Percentiles rank a stretch among this genome's conserved stretches.
These are phyloP conservation scores for Micrasema longulum DNA, from an alignment of 1,140 invertebrate species.

Conservation along the genomic window DNA sequence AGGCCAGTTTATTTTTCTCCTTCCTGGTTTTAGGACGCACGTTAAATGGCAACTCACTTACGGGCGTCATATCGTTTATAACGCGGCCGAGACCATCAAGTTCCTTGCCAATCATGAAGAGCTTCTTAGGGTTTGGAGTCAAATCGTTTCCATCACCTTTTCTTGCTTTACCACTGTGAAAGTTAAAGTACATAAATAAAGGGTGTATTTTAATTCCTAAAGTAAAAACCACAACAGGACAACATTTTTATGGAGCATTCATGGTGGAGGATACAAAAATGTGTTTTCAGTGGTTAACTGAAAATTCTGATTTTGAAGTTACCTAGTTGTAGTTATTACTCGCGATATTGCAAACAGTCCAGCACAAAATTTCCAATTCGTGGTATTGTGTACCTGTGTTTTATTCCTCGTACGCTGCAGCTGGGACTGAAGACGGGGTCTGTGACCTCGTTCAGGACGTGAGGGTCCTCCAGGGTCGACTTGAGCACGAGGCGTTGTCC, in stretches of 20 bases:
- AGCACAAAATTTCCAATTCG: too few relatives aligned
- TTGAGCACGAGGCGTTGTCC: slow-evolving; percentile 87
- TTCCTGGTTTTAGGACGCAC: slow-evolving; percentile 91
- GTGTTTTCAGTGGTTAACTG: too few relatives aligned
- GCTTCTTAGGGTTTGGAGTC: slow-evolving; percentile 93
- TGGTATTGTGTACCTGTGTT: slow-evolving; percentile 89
- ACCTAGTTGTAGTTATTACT: too few relatives aligned
- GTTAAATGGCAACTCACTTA: slow-evolving; percentile 91
- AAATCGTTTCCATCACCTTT: slow-evolving; percentile 98
- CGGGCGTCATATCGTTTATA: slow-evolving; percentile 96
- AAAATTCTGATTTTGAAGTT: too few relatives aligned
- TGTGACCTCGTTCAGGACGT: slow-evolving; percentile 87
- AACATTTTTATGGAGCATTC: too few relatives aligned
- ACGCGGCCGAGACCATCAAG: slow-evolving; percentile 89
- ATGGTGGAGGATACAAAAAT: too few relatives aligned
- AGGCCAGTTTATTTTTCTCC: slow-evolving; percentile 98
- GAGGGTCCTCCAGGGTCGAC: slow-evolving; percentile 90
- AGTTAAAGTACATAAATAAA: too few relatives aligned
- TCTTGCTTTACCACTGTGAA: slow-evolving; percentile 87
- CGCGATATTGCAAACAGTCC: too few relatives aligned
- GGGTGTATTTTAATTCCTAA: too few relatives aligned
- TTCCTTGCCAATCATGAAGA: slow-evolving; percentile 91
- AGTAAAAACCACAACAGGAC: too few relatives aligned
- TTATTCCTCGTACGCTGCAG: slow-evolving; percentile 90
- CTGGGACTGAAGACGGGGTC: slow-evolving; percentile 94